Percentiles rank a stretch among this genome's conserved stretches.
These are phyloP conservation scores for Teleopsis dalmanni DNA, from an alignment of 1,140 invertebrate genomes.

Conservation along the genomic window DNA sequence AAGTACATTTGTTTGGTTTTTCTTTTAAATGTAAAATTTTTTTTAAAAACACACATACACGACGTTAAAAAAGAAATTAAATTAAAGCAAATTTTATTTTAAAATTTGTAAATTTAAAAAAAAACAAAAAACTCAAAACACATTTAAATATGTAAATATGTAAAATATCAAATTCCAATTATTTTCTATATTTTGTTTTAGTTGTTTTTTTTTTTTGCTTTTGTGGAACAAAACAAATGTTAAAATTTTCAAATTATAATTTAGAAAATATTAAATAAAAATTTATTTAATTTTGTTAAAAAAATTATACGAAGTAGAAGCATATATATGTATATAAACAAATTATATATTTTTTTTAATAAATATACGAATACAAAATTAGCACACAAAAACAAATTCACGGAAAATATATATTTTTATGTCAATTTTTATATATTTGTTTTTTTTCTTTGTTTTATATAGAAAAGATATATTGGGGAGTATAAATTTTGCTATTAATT, in stretches of 20 bases:
- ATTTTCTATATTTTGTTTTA: neutral
- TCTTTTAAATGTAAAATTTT: neutral
- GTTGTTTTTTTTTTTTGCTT: too few relatives aligned
- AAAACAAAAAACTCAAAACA: neutral
- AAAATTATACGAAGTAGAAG: neutral
- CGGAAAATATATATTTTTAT: constrained; percentile 22
- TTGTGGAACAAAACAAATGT: too few relatives aligned
- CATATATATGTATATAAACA: neutral
- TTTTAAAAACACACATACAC: neutral
- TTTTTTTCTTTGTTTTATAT: too few relatives aligned
- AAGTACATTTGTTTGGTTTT: neutral
- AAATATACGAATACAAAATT: constrained; percentile 38
- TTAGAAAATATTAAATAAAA: neutral
- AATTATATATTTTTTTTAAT: too few relatives aligned
- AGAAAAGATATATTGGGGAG: too few relatives aligned
- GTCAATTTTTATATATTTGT: too few relatives aligned
- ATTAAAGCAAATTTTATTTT: neutral
- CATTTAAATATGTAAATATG: constrained; percentile 3
- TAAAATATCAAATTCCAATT: neutral
- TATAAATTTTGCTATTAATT: too few relatives aligned
- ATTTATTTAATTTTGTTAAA: neutral
- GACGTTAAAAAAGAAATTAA: neutral
- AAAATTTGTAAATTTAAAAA: neutral
- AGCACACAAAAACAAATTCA: constrained; percentile 38
- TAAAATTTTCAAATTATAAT: too few relatives aligned